Base-by-base conservation (phyloP, 2,113 vertebrate species). In the Centropristis striata region DNA sequence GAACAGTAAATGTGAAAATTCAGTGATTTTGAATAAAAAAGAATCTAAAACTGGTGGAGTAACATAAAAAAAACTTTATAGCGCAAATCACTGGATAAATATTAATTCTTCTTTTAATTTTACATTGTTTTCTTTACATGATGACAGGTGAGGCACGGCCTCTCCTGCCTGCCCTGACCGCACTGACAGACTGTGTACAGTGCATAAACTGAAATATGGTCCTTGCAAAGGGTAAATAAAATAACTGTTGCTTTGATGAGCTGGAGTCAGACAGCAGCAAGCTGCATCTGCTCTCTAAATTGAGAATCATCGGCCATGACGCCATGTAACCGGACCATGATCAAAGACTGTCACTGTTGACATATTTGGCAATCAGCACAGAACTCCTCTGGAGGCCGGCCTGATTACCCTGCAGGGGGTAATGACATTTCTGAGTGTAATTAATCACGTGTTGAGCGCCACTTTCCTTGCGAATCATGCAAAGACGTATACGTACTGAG, bases 271-370 rank as follows among this genome's bases (percentile, higher is more conserved):
- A 20, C 67, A 84, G 88, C 69, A 9, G 27, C 60, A 75, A 71
- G 65, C 64, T 50, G 72, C 16, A 71, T 81, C 75, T 46, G 61
- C 41, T 78, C 81, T 79, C 64, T 69, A 84, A 84, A 74, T 71
- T 84, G 86, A 89, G 87, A 92, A 84, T 90, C 83, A 92, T 91
- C 59, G 27, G 66, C 77, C 61, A 25, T 83, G 90, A 87, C 44
- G 27, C 70, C 27, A 55, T 47, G 55, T 66, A 84, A 87, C 87
- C 71, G 42, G 80, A 84, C 86, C 44, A 49, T 86, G 83, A 87
- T 90, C 81, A 83, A 76, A 84, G 80, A 76, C 79, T 85, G 82
- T 71, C 90, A 88, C 75, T 83, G 84, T 74, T 92, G 94, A 90
- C 88, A 93, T 79, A 79, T 90, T 92, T 86, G 61, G 81, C 86